Conservation (phyloP, 2,888 invertebrate species). For the Pinctada fucata region DNA sequence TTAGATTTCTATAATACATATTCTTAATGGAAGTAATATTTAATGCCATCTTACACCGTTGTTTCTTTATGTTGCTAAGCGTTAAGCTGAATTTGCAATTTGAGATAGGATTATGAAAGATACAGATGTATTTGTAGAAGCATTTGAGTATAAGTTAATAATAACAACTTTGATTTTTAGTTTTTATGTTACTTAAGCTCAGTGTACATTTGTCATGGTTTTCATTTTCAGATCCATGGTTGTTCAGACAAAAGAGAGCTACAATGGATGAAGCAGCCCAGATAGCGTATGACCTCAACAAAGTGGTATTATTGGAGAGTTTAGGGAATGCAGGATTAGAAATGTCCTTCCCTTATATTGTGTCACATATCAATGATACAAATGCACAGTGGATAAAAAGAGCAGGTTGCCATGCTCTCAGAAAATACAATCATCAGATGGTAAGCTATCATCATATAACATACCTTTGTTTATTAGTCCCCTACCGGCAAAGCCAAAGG, state of each 20-base stretch:
- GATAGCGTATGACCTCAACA: slow-evolving; percentile 44
- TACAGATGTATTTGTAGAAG: too few species aligned
- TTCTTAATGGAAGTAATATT: too few species aligned
- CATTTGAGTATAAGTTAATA: too few species aligned
- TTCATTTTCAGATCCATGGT: slow-evolving; percentile 51
- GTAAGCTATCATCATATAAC: slow-evolving; percentile 32
- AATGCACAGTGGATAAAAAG: slow-evolving; percentile 61
- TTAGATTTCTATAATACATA: too few species aligned
- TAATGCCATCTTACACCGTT: too few species aligned
- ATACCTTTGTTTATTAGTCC: too few species aligned
- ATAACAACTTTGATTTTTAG: too few species aligned
- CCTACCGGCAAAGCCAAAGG: too few species aligned
- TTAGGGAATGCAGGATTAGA: slow-evolving; percentile 59
- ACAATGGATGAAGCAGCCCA: slow-evolving; percentile 49
- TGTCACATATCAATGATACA: slow-evolving; percentile 58
- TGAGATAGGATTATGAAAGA: too few species aligned
- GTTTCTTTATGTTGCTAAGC: too few species aligned
- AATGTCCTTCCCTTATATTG: slow-evolving; percentile 57
- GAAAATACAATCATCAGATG: slow-evolving; percentile 50
- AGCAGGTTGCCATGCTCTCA: slow-evolving; percentile 56
- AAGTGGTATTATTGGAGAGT: slow-evolving; percentile 57
- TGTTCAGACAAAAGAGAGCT: slow-evolving; percentile 49
- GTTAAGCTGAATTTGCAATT: too few species aligned
- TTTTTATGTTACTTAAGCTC: too few species aligned
- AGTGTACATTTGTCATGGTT: not conserved